Conservation (phyloP, 1,140 invertebrate species). For the Lordiphosa mommai region DNA sequence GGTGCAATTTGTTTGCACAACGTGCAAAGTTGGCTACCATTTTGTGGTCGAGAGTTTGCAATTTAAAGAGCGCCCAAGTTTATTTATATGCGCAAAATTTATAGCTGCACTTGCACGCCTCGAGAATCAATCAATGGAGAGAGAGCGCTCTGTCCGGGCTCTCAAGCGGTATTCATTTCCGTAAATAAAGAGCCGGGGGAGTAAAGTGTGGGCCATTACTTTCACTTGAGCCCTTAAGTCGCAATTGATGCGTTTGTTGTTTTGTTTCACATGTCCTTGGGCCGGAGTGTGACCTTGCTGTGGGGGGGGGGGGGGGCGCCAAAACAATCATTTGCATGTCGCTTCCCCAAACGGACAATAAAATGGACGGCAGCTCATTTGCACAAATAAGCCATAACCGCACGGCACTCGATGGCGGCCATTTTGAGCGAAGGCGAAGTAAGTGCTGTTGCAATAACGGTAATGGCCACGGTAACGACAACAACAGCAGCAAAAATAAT, state of each 20-base stretch:
- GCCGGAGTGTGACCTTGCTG: constrained; percentile 44
- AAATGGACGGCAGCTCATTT: constrained; percentile 69
- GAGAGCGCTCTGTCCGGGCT: neutral
- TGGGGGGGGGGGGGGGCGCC: constrained; percentile 23
- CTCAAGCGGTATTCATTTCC: neutral
- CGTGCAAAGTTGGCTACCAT: constrained; percentile 44
- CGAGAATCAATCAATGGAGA: constrained; percentile 27
- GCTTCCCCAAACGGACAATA: constrained; percentile 52
- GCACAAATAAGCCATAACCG: constrained; percentile 74
- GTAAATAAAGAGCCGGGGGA: neutral
- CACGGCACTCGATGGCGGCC: constrained; percentile 38
- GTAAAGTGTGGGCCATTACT: constrained; percentile 29
- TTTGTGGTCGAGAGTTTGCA: constrained; percentile 45
- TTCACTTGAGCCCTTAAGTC: constrained; percentile 32
- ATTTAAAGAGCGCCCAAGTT: constrained; percentile 10
- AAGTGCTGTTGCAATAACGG: constrained; percentile 65
- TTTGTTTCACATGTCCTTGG: constrained; percentile 23
- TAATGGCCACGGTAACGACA: constrained; percentile 71
- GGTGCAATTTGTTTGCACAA: constrained; percentile 44
- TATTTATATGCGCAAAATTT: constrained; percentile 44
- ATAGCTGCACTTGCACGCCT: constrained; percentile 21
- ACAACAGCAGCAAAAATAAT: constrained; percentile 74
- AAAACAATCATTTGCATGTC: constrained; percentile 68
- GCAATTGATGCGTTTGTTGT: constrained; percentile 36
- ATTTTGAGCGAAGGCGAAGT: constrained; percentile 36